Conservation (phyloP, 2,888 invertebrate species). For the Anthophora plumipes region DNA sequence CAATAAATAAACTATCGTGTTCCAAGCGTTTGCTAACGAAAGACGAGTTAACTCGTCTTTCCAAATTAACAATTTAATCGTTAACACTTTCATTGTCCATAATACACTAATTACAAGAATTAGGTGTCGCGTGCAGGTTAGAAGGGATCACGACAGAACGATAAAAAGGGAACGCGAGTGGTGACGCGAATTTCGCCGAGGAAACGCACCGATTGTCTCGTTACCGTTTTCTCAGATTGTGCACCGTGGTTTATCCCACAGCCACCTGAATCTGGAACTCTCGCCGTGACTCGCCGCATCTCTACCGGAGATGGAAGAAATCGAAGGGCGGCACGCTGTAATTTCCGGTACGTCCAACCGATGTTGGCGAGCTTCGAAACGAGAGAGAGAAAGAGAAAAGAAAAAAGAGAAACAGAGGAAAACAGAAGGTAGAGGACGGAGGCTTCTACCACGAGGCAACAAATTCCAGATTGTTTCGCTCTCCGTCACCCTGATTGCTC, state of each 20-base stretch:
- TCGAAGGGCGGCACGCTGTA: constrained; percentile 62
- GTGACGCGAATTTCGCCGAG: constrained; percentile 46
- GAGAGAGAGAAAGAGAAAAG: constrained; percentile 8
- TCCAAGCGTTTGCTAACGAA: too few relatives aligned
- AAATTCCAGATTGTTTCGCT: constrained; percentile 66
- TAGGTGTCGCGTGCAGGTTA: background rate
- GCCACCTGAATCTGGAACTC: constrained; percentile 46
- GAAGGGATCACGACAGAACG: constrained; percentile 7
- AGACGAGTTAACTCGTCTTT: too few relatives aligned
- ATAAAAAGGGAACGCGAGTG: background rate
- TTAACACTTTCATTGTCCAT: too few relatives aligned
- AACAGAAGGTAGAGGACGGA: background rate
- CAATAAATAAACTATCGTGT: too few relatives aligned
- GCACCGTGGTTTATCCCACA: constrained; percentile 61
- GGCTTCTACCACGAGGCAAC: constrained; percentile 46
- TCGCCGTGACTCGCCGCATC: constrained; percentile 43
- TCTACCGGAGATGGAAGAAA: constrained; percentile 67
- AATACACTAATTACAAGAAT: background rate
- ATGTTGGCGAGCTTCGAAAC: constrained; percentile 29
- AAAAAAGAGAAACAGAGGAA: background rate
- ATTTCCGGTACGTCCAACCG: constrained; percentile 64
- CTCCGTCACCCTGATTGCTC: constrained; percentile 53
- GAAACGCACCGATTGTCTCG: constrained; percentile 57
- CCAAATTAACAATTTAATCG: too few relatives aligned
- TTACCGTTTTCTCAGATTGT: constrained; percentile 63